Conservation (phyloP, 2,797 vertebrate genomes). For the Salmo trutta region DNA sequence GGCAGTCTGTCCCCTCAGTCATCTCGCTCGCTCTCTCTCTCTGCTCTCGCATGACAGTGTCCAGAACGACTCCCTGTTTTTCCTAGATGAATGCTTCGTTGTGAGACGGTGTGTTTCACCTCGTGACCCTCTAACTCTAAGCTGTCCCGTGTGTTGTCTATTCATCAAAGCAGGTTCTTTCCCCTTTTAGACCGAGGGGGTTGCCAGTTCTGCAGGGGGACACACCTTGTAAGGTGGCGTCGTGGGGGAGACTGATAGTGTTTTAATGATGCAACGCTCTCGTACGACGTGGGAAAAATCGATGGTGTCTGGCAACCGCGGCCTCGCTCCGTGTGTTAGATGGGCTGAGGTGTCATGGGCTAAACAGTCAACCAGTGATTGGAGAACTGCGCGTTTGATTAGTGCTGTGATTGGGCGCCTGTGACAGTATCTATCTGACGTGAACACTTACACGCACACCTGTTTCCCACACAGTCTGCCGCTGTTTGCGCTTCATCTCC, state of each 20-base stretch:
- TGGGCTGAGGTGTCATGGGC: background rate
- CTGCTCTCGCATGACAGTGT: conserved; percentile 19
- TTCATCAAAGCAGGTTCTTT: background rate
- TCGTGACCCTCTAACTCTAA: conserved; percentile 35
- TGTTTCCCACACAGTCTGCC: background rate
- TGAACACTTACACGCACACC: background rate
- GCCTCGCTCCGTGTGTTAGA: background rate
- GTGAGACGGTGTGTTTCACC: conserved; percentile 39
- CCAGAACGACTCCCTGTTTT: conserved; percentile 15
- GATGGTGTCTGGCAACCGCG: background rate
- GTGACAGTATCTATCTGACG: background rate
- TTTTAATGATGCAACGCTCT: background rate
- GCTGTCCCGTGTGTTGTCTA: conserved; percentile 13
- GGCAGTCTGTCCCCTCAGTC: conserved; percentile 18
- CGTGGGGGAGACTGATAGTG: background rate
- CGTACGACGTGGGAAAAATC: background rate
- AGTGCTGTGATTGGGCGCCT: conserved; percentile 17
- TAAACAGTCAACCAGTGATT: conserved; percentile 14
- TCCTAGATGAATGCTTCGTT: conserved; percentile 51
- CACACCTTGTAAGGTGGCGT: background rate
- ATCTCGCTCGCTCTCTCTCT: conserved; percentile 6
- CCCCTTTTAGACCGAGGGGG: background rate
- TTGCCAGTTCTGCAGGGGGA: background rate
- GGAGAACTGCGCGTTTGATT: conserved; percentile 3
- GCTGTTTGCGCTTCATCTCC: background rate